Evolutionary conservation across 2,113 vertebrate genomes (phyloP), one percentile per base, ranked within the genome.

Genomic region (Leucopsar rothschildi): DNA sequence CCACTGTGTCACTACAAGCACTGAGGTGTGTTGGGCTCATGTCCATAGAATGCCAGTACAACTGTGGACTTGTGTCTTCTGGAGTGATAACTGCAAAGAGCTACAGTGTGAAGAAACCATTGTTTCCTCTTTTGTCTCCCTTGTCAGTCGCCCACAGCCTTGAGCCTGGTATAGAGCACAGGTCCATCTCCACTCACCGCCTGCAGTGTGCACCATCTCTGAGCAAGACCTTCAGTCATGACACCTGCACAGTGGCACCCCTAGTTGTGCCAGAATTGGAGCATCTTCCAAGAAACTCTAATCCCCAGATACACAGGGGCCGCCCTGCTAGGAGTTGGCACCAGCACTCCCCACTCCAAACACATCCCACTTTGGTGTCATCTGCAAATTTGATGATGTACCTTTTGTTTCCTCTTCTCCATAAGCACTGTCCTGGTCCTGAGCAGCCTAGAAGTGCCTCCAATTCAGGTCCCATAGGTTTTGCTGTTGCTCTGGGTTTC

Each of bases 121-220:
- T 20, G 2, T 42, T 49, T 44, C 31, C 23, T 61, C 45, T 53
- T 8, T 27, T 1, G 0, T 73, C 35, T 64, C 28, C 35, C 21
- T 75, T 33, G 52, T 37, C 35, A 8, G 3, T 49, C 66, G 39
- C 7, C 21, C 42, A 33, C 24, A 70, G 65, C 49, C 75, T 47
- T 20, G 33, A 56, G 31, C 23, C 44, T 44, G 44, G 16, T 21
- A 8, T 3, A 44, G 28, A 59, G 28, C 17, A 65, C 55, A 56
- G 42, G 11, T 49, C 42, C 25, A 53, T 24, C 40, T 65, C 37
- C 10, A 10, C 21, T 68, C 52, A n/a, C 19, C n/a, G 83, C 15
- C 57, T 57, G 35, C 24, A 28, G 12, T 0, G 0, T 49, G 50
- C 23, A 60, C n/a, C n/a, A 16, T 23, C 33, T 72, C 63, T 50